Conservation (phyloP, 2,888 invertebrate species). For the Melanargia galathea region DNA sequence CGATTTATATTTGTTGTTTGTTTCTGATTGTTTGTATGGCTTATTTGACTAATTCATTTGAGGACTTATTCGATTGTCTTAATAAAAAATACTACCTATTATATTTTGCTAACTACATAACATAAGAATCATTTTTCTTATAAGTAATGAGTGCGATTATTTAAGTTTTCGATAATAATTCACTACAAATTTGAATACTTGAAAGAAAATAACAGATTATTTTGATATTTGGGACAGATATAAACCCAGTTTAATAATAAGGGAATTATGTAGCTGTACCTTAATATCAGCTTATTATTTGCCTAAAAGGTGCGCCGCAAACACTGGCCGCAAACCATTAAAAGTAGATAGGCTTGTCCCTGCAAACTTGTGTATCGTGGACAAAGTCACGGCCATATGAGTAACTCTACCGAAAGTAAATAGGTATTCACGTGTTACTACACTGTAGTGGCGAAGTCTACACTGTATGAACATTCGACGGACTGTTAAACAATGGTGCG, state of each 20-base stretch:
- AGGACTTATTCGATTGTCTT: background rate
- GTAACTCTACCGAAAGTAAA: background rate
- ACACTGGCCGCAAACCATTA: too few relatives aligned
- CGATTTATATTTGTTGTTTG: background rate
- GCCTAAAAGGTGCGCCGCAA: background rate
- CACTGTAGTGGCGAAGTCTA: too few relatives aligned
- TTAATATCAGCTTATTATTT: too few relatives aligned
- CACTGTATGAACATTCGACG: slow-evolving; percentile 16
- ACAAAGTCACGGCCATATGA: background rate
- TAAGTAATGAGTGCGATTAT: too few relatives aligned
- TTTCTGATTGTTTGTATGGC: slow-evolving; percentile 9
- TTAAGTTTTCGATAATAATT: too few relatives aligned
- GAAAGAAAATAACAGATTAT: background rate
- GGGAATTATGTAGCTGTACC: background rate
- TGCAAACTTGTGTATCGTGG: background rate
- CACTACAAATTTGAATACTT: background rate
- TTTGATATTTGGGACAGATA: background rate
- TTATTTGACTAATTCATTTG: slow-evolving; percentile 8
- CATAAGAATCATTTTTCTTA: too few relatives aligned
- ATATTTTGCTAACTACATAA: too few relatives aligned
- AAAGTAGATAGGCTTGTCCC: background rate
- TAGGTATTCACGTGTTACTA: background rate
- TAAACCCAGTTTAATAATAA: background rate
- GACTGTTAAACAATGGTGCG: slow-evolving; percentile 17
- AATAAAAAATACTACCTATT: too few relatives aligned